phyloP scores from a whole-genome alignment of 2,888 invertebrate genomes.

The Dicranocentrus wangi region DNA sequence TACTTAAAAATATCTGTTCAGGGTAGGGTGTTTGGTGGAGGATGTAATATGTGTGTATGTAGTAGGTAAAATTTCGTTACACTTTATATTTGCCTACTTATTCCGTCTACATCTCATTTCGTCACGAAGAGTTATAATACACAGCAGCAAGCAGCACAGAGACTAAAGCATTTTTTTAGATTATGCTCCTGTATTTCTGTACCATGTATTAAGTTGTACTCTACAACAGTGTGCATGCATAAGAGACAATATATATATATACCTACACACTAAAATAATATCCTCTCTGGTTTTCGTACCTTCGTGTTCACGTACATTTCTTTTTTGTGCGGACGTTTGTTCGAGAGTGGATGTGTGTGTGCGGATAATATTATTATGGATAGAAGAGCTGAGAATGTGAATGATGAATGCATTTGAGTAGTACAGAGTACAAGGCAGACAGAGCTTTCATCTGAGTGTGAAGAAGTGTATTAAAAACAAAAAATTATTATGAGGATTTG shows the following conservation, averaged over 20 bases:
- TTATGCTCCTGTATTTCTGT: too few species aligned
- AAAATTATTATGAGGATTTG: too few species aligned
- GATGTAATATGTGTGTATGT: slow-evolving; percentile 1
- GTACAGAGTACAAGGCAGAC: slow-evolving; percentile 4
- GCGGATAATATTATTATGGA: too few species aligned
- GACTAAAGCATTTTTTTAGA: too few species aligned
- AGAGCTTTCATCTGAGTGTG: slow-evolving; percentile 18
- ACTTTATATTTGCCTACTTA: slow-evolving; percentile 22
- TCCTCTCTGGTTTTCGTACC: not conserved
- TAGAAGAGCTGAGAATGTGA: too few species aligned
- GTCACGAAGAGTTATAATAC: too few species aligned
- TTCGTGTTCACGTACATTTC: too few species aligned
- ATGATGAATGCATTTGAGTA: not conserved
- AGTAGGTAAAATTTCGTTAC: not conserved
- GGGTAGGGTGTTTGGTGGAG: slow-evolving; percentile 42
- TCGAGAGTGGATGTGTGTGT: too few species aligned
- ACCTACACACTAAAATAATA: not conserved
- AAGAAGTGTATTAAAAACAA: not conserved
- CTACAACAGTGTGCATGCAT: not conserved
- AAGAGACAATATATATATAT: too few species aligned
- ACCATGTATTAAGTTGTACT: too few species aligned
- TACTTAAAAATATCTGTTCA: slow-evolving; percentile 25
- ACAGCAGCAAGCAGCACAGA: too few species aligned
- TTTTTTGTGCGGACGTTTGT: not conserved
- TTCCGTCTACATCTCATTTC: not conserved